These are phyloP conservation scores for Macrosiphum euphorbiae DNA, from an alignment of 2,888 invertebrate species.

Conservation along the genomic window DNA sequence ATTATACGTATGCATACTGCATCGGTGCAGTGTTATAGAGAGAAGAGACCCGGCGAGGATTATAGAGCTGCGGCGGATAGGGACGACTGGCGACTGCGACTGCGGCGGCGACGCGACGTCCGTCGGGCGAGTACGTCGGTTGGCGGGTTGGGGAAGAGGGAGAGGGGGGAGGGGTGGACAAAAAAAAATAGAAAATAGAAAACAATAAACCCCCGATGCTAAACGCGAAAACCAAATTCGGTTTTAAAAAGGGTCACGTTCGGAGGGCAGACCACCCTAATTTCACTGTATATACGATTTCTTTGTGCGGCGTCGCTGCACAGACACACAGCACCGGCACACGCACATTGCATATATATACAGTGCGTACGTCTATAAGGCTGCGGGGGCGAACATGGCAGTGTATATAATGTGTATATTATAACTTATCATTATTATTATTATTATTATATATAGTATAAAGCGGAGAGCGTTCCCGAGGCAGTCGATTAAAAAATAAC, in stretches of 20 bases:
- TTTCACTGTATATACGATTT: constrained; percentile 42
- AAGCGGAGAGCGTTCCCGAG: not conserved
- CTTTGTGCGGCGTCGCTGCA: constrained; percentile 22
- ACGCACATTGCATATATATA: not conserved
- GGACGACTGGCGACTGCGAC: not conserved
- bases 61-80: not conserved
- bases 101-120: not conserved
- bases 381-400: not conserved
- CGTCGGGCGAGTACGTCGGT: not conserved
- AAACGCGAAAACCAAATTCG: constrained; percentile 62
- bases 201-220: constrained; percentile 60
- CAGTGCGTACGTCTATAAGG: not conserved
- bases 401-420: not conserved
- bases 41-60: not conserved
- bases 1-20: not conserved
- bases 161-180: not conserved
- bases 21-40: not conserved
- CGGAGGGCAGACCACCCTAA: constrained; percentile 54
- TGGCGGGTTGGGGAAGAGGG: not conserved
- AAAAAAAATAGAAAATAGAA: constrained; percentile 43
- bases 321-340: not conserved
- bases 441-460: not conserved
- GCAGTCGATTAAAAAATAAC: constrained; percentile 62
- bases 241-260: constrained; percentile 60
- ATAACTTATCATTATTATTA: constrained; percentile 24